Percentiles rank a stretch among this genome's conserved stretches.
Conservation (phyloP, 1,140 invertebrate genomes). For the Polypedilum vanderplanki region DNA sequence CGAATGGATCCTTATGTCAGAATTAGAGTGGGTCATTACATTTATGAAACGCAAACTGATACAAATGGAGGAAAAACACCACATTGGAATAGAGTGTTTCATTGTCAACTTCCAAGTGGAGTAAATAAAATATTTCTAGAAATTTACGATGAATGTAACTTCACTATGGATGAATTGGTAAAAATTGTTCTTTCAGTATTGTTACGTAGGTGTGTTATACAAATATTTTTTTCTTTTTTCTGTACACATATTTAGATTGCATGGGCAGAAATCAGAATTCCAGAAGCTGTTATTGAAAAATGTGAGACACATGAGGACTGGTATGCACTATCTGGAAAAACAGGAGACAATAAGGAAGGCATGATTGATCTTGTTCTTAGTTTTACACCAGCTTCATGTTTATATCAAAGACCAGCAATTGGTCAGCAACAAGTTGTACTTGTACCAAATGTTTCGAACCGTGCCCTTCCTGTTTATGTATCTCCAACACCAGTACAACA, state of each 20-base stretch:
- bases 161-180: slow-evolving; percentile 83
- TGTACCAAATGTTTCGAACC: slow-evolving; percentile 50
- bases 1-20: slow-evolving; percentile 96
- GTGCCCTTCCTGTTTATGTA: slow-evolving; percentile 49
- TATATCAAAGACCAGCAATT: slow-evolving; percentile 32
- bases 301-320: slow-evolving; percentile 90
- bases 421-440: slow-evolving; percentile 51
- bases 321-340: slow-evolving; percentile 84
- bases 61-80: slow-evolving; percentile 94
- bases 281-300: slow-evolving; percentile 63
- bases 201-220: too few species aligned
- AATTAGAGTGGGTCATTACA: slow-evolving; percentile 80
- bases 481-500: slow-evolving; percentile 35
- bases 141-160: slow-evolving; percentile 95
- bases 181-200: too few species aligned
- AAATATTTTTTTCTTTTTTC: too few species aligned
- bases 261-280: slow-evolving; percentile 81
- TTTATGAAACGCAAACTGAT: slow-evolving; percentile 90
- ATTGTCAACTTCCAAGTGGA: slow-evolving; percentile 75
- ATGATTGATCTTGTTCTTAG: slow-evolving; percentile 70
- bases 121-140: slow-evolving; percentile 84
- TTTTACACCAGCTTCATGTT: slow-evolving; percentile 46
- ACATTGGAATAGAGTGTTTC: slow-evolving; percentile 50
- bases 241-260: slow-evolving; percentile 53
- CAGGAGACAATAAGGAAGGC: slow-evolving; percentile 89